Evolutionary conservation across 2,797 vertebrate genomes (phyloP), one percentile per base, ranked within the genome.

Genomic region (Myiothlypis chrysogaster): DNA sequence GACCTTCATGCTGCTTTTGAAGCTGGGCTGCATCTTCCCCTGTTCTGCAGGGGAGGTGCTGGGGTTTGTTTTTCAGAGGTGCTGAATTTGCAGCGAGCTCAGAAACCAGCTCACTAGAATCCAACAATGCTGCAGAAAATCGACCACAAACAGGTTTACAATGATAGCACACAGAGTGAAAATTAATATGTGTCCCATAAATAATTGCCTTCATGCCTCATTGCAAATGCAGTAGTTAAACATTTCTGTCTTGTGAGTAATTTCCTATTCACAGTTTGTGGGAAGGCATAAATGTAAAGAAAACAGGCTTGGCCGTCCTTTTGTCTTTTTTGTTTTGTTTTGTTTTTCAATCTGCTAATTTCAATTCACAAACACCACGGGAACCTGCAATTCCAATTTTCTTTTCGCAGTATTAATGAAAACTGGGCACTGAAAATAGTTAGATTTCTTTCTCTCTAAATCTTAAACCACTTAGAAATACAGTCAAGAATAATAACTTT

Each of bases 401-500:
- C 96, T 98, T 98, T 98, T 97, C 88, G 96, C 95, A 95, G 91
- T 92, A 95, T 96, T 98, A 97, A 97, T 97, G 95, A 98, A 97
- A 97, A 98, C 80, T 91, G 76, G 84, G 88, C 95, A 96, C 65
- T 95, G 93, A 85, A 97, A 97, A 96, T 83, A 97, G 95, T 85
- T 75, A 86, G 49, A 77, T 93, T 93, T 97, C 94, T 97, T 79
- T 23, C 83, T 64, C 59, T 89, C 64, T 95, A 96, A 95, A 96
- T 97, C 94, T 96, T 93, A 97, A 97, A 94, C 47, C 71, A 92
- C 93, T 96, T 97, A 93, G 43, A 97, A 96, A 92, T 68, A 71
- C 94, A 93, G 66, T 80, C 65, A 96, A 89, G 95, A 97, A 96
- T 97, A 97, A 96, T 90, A 97, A 96, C 94, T 94, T 97, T 86